Conservation (phyloP, 2,797 vertebrate genomes). For the Vireo griseus region DNA sequence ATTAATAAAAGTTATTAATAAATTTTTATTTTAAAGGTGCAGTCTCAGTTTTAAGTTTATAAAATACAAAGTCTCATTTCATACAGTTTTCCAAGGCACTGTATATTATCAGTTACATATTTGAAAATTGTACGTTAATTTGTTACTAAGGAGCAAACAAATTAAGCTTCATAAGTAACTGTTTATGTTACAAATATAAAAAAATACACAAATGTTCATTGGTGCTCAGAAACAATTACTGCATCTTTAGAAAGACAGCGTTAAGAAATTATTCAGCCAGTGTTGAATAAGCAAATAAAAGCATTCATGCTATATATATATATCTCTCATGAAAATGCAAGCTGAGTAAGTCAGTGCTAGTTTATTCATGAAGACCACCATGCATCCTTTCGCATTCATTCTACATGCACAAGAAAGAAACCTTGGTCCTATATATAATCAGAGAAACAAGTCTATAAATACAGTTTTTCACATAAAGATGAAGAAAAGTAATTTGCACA, state of each 20-base stretch:
- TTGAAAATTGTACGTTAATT: slow-evolving; percentile 50
- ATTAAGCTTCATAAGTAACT: slow-evolving; percentile 37
- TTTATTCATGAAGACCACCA: slow-evolving; percentile 68
- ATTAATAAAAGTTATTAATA: slow-evolving; percentile 67
- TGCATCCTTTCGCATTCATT: slow-evolving; percentile 68
- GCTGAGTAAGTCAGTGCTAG: slow-evolving; percentile 62
- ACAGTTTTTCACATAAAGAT: slow-evolving; percentile 16
- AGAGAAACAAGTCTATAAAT: slow-evolving; percentile 12
- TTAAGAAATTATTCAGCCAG: slow-evolving; percentile 75
- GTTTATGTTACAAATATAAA: background rate
- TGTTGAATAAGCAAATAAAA: slow-evolving; percentile 74
- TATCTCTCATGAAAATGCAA: slow-evolving; percentile 65
- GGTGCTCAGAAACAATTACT: slow-evolving; percentile 56
- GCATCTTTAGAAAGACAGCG: slow-evolving; percentile 75
- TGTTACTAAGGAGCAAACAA: slow-evolving; percentile 49
- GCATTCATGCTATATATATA: slow-evolving; percentile 64
- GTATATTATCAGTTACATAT: slow-evolving; percentile 36
- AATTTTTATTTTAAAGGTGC: slow-evolving; percentile 75
- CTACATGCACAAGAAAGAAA: slow-evolving; percentile 68
- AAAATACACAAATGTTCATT: slow-evolving; percentile 4
- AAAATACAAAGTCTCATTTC: slow-evolving; percentile 45
- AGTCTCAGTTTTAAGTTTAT: slow-evolving; percentile 67
- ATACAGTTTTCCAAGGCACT: slow-evolving; percentile 45
- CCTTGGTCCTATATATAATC: background rate
- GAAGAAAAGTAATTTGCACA: slow-evolving; percentile 32